These are phyloP conservation scores for Phoxinus dragarum DNA, from an alignment of 2,797 vertebrate species.

Conservation along the genomic window DNA sequence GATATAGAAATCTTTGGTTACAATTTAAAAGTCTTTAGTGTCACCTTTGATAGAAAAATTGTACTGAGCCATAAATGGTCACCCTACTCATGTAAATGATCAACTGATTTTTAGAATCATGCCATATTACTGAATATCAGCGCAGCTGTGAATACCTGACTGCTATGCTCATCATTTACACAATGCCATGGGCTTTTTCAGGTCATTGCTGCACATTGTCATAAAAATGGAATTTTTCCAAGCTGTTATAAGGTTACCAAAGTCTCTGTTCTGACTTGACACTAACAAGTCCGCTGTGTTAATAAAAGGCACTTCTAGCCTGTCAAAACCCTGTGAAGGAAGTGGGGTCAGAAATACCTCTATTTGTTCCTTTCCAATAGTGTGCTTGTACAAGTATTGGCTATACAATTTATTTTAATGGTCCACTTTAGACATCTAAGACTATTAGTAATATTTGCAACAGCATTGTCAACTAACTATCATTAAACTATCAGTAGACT, in stretches of 20 bases:
- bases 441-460: background rate
- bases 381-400: background rate
- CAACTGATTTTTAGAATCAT: background rate
- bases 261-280: slow-evolving; percentile 31
- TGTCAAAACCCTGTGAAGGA: slow-evolving; percentile 8
- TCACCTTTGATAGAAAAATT: background rate
- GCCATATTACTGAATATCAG: background rate
- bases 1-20: background rate
- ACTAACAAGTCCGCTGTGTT: background rate
- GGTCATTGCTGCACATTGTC: slow-evolving; percentile 21
- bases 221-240: slow-evolving; percentile 24
- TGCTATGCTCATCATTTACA: background rate
- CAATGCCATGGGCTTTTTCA: slow-evolving; percentile 3
- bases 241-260: slow-evolving; percentile 18
- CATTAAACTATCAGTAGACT: background rate
- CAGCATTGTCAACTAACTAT: background rate
- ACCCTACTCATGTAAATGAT: background rate
- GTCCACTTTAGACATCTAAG: background rate
- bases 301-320: background rate
- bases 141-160: background rate
- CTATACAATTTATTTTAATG: background rate
- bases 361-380: background rate
- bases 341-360: slow-evolving; percentile 12
- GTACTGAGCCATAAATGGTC: background rate
- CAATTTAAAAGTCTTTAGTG: too few species aligned